Percentiles rank a stretch among this genome's conserved stretches.
Conservation (phyloP, 2,113 vertebrate genomes). For the Trogon melanurus region DNA sequence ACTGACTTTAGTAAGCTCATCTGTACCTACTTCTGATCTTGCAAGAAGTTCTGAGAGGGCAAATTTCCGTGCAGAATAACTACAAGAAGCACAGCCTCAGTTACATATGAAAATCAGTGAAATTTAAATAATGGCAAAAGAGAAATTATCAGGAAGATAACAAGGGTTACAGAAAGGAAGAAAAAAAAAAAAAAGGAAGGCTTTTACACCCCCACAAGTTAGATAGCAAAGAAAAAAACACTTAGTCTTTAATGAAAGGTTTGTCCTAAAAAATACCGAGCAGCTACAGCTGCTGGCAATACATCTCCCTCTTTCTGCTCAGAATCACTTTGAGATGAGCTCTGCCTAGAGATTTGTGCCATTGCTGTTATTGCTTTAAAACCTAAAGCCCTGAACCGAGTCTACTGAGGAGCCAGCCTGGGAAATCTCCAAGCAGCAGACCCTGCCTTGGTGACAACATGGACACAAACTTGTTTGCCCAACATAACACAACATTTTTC, state of each 20-base stretch:
- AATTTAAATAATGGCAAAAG: not conserved
- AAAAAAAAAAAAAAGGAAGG: not conserved
- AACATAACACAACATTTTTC: accelerated
- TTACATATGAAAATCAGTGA: not conserved
- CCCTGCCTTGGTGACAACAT: not conserved
- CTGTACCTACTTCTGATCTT: not conserved
- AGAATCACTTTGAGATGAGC: not conserved
- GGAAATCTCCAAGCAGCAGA: not conserved
- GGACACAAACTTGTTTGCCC: not conserved
- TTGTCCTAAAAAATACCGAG: not conserved
- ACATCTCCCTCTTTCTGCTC: not conserved
- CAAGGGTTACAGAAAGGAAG: not conserved
- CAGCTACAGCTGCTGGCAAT: not conserved
- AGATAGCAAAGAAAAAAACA: not conserved
- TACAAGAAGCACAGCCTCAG: not conserved
- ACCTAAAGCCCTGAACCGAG: not conserved
- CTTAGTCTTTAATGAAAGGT: not conserved
- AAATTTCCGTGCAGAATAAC: not conserved
- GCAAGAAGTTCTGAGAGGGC: not conserved
- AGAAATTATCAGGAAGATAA: not conserved
- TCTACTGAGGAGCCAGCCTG: not conserved
- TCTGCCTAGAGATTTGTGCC: not conserved
- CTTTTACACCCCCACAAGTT: not conserved
- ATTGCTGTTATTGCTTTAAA: not conserved
- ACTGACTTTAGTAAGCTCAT: not conserved